Conservation (phyloP, 2,888 invertebrate species). For the Eurytoma adleriae region DNA sequence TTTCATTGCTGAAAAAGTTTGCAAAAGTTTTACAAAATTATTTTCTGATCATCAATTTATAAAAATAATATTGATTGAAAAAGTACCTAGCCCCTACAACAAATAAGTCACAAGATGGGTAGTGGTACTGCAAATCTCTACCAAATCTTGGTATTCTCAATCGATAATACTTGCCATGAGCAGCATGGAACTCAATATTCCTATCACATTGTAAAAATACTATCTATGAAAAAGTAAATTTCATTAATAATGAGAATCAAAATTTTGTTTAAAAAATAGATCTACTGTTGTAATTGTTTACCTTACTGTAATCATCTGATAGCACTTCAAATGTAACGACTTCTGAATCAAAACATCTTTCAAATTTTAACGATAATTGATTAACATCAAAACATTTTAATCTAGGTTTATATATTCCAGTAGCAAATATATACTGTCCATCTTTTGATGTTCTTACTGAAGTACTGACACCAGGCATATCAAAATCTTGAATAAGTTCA, state of each 20-base stretch:
- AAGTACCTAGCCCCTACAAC: slow-evolving; percentile 90
- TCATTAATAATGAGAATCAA: slow-evolving; percentile 32
- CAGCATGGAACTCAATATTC: slow-evolving; percentile 96
- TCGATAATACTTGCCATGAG: slow-evolving; percentile 93
- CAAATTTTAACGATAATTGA: slow-evolving; percentile 97
- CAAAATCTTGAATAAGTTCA: slow-evolving; percentile 98
- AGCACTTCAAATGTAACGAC: slow-evolving; percentile 94
- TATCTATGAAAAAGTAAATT: slow-evolving; percentile 78
- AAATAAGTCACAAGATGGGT: slow-evolving; percentile 93
- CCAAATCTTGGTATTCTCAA: slow-evolving; percentile 97
- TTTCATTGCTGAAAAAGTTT: slow-evolving; percentile 82
- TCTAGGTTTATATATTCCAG: slow-evolving; percentile 97
- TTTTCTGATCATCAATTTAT: neutral
- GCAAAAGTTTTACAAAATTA: slow-evolving; percentile 50
- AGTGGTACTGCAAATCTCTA: slow-evolving; percentile 93
- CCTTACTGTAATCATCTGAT: slow-evolving; percentile 98
- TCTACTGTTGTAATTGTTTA: slow-evolving; percentile 69
- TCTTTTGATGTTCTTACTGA: slow-evolving; percentile 91
- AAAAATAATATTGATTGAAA: neutral
- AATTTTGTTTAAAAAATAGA: slow-evolving; percentile 2
- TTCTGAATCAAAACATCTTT: slow-evolving; percentile 97
- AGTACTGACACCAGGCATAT: slow-evolving; percentile 97
- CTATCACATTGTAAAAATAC: slow-evolving; percentile 93
- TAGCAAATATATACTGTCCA: slow-evolving; percentile 93
- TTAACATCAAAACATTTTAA: slow-evolving; percentile 97